These are phyloP conservation scores for Chiroxiphia lanceolata DNA, from an alignment of 2,797 vertebrate species.

Conservation along the genomic window DNA sequence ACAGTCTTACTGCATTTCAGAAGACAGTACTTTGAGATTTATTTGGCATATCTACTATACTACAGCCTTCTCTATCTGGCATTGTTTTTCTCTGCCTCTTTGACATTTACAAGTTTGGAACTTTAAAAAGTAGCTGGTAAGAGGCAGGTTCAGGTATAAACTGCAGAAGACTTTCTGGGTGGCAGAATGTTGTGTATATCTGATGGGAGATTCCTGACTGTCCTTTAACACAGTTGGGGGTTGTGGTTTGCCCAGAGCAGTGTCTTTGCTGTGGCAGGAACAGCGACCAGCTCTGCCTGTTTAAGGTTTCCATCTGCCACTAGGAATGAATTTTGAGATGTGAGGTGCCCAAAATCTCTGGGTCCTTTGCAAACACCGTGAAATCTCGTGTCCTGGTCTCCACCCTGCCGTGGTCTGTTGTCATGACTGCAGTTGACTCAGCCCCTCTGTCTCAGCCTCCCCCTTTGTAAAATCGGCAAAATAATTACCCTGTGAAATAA, in stretches of 20 bases:
- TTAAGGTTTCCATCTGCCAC: neutral
- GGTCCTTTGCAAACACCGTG: neutral
- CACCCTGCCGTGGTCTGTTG: neutral
- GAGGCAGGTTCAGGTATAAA: neutral
- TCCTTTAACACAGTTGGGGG: neutral
- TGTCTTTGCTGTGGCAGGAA: neutral
- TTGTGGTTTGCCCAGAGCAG: neutral
- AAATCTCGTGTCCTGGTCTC: neutral
- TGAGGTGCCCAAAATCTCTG: neutral
- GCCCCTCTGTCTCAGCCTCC: neutral
- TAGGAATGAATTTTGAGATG: neutral
- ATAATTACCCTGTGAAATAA: neutral
- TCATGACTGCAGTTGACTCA: neutral
- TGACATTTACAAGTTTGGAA: neutral
- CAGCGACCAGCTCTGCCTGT: neutral
- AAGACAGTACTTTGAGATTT: constrained; percentile 2
- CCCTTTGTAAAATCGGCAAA: neutral
- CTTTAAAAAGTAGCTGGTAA: neutral
- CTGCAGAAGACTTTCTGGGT: neutral
- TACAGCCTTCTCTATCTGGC: neutral
- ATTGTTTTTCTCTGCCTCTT: neutral
- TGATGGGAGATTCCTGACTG: neutral
- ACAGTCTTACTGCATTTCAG: neutral
- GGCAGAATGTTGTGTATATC: neutral
- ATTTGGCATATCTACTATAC: neutral